Evolutionary conservation across 2,888 invertebrate genomes (phyloP), one percentile per base, ranked within the genome.

Genomic region (Pammene fasciana): DNA sequence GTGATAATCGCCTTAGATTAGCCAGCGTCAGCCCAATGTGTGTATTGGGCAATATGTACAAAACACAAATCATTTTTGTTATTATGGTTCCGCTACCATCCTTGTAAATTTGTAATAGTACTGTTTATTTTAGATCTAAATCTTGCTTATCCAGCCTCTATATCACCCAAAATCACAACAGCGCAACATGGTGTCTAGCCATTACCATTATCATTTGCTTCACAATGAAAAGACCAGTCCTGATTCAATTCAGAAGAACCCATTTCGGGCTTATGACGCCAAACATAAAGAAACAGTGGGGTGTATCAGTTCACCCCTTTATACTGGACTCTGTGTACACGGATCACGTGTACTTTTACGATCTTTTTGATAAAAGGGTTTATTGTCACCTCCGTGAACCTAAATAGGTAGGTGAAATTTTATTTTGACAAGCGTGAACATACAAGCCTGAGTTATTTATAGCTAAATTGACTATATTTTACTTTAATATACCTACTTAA

Each of bases 161-260:
- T 70, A 65, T 70, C 65, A 65, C 65, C 70, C 59, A 73, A 76
- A 75, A 73, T 75, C 74, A 77, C 79, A 83, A 86, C 86, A 86
- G 82, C 89, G 80, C 91, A 84, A 87, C 89, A 87, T 89, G 91
- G 85, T 85, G 87, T 86, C 87, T 82, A 71, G 78, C 83, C 81
- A 88, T 90, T 85, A 88, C 86, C 88, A 88, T 90, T 87, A 90
- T 87, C 89, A 88, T 92, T 91, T 87, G 88, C 85, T 83, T 85
- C 80, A 90, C 89, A 90, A 92, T 89, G 86, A 86, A 83, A 80
- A 83, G 81, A 79, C 82, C 82, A 81, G 84, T 85, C 79, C 82
- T 79, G 84, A 83, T 85, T 81, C 82, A 84, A 87, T 86, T 83
- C 86, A 86, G 84, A 83, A 80, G 80, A 83, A 78, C 82, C 87